Base-by-base conservation (phyloP, 2,888 invertebrate genomes). In the Seira musarum region DNA sequence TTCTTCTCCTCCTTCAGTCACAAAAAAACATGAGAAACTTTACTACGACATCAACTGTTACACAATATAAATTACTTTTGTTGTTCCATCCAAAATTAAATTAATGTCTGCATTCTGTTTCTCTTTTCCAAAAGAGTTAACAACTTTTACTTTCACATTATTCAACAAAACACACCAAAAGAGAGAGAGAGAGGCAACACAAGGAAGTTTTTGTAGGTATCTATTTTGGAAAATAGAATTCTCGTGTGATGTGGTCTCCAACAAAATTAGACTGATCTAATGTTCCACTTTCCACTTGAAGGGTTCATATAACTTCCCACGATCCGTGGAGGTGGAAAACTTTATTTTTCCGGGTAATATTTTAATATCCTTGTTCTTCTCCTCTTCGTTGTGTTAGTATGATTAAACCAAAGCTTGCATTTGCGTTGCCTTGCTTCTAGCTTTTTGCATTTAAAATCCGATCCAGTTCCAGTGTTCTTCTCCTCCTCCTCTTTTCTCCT, bases 31-130 rank as follows among this genome's bases (percentile, higher is more conserved):
- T 8, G 30, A 30, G 30, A 30, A 30, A 30, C 30, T 30, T 30
- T 30, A 5, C 30, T 30, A 30, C 30, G 8, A 30, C 30, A 30
- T 30, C 53, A 53, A 53, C 53, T 30, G 30, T 17, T 13, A 53
- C 53, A 53, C 53, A 53, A 53, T 53, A 53, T 53, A 53, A 53
- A 53, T 53, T 53, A 53, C 53, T 53, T 53, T 13, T 53, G 53
- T 53, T 53, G 53, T 53, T 30, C 30, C 30, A 30, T 30, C 30
- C 53, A 53, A 53, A 53, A 53, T 53, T 53, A 53, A 53, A 53
- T 53, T 53, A 53, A 53, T 53, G 53, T 53, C 53, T 53, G 17
- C 53, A 53, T 53, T 53, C 30, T 8, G 3, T 30, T 8, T 5
- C 30, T 8, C n/a, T n/a, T n/a, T 40, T 40, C 53, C 3, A 13